Percentiles rank a stretch among this genome's conserved stretches.
phyloP scores from a whole-genome alignment of 1,140 invertebrate genomes.

The Brevipalpus yothersi region DNA sequence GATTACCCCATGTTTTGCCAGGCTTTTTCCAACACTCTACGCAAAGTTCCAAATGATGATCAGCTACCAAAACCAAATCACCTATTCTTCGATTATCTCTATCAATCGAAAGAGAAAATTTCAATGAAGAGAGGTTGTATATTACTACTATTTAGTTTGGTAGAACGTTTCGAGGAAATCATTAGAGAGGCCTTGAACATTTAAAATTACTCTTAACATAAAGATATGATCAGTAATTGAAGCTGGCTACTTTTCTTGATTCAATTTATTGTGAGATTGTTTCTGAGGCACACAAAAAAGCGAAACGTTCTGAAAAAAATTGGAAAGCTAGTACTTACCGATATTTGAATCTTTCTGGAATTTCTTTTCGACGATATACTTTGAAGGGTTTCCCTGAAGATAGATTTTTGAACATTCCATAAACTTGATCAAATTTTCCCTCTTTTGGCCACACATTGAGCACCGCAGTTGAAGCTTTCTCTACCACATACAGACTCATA shows the following conservation, averaged over 20 bases:
- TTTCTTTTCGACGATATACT: constrained; percentile 18
- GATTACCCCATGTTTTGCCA: constrained; percentile 4
- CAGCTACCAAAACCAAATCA: constrained; percentile 7
- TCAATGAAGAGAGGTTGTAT: neutral
- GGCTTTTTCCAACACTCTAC: too few relatives aligned
- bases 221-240: too few relatives aligned
- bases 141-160: too few relatives aligned
- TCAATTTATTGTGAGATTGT: too few relatives aligned
- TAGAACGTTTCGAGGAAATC: too few relatives aligned
- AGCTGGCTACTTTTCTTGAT: neutral
- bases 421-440: neutral
- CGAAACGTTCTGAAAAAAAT: too few relatives aligned
- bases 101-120: neutral
- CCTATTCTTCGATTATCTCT: constrained; percentile 6
- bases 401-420: neutral
- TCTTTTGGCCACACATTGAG: neutral
- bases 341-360: constrained; percentile 19
- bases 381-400: neutral
- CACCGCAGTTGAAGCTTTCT: constrained; percentile 8
- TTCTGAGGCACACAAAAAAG: too few relatives aligned
- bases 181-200: too few relatives aligned
- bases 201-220: too few relatives aligned
- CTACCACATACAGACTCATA: constrained; percentile 3
- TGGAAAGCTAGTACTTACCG: constrained; percentile 12
- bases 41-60: constrained; percentile 2